These are phyloP conservation scores for Nestor notabilis DNA, from an alignment of 2,113 vertebrate species.

Conservation along the genomic window DNA sequence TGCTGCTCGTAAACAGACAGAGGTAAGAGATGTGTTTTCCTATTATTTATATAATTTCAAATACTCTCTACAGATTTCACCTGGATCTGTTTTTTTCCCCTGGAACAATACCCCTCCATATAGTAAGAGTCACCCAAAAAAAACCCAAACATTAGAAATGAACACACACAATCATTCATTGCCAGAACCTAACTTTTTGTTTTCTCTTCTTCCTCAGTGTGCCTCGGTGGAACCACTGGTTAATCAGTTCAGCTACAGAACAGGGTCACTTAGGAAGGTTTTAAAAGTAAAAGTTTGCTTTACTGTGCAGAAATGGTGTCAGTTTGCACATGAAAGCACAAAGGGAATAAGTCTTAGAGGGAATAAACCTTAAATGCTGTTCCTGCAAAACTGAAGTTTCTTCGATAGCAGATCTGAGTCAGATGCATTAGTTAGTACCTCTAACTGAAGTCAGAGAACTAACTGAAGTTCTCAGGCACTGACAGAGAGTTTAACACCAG, in stretches of 20 bases:
- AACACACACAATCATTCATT: accelerated
- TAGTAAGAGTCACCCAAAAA: neutral
- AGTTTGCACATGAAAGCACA: neutral
- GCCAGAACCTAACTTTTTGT: neutral
- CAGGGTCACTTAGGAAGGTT: neutral
- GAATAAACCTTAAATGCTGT: neutral
- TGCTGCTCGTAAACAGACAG: neutral
- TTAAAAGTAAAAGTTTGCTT: neutral
- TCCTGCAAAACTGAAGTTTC: neutral
- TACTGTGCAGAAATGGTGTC: neutral
- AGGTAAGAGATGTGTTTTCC: neutral
- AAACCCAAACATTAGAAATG: neutral
- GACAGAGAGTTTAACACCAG: neutral
- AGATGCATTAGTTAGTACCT: neutral
- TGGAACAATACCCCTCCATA: neutral
- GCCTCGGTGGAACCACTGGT: neutral
- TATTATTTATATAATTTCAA: neutral
- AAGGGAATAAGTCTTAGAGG: neutral
- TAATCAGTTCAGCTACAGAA: neutral
- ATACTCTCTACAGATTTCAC: neutral
- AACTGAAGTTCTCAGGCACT: neutral
- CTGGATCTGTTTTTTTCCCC: neutral
- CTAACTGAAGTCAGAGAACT: neutral
- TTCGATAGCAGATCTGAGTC: neutral
- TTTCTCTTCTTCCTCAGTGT: neutral